These are phyloP conservation scores for Pyrgus malvae DNA, from an alignment of 2,888 invertebrate species.

Conservation along the genomic window DNA sequence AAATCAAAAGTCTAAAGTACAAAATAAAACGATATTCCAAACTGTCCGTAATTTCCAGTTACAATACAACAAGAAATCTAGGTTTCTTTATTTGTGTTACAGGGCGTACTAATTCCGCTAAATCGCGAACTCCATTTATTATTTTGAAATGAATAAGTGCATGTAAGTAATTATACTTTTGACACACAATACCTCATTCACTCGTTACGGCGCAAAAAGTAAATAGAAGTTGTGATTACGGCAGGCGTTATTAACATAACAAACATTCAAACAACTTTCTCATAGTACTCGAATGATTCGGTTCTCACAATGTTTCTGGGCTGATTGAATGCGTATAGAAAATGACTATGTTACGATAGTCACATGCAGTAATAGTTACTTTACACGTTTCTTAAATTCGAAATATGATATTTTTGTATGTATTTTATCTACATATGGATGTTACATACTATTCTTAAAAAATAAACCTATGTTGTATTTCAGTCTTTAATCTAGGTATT, in stretches of 20 bases:
- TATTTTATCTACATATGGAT: too few species aligned
- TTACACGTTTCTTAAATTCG: slow-evolving; percentile 15
- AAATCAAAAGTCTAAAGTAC: too few species aligned
- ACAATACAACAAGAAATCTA: too few species aligned
- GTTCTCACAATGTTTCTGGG: slow-evolving; percentile 58
- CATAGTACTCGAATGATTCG: slow-evolving; percentile 49
- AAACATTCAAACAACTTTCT: slow-evolving; percentile 70
- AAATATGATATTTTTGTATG: slow-evolving; percentile 7
- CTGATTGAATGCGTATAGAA: slow-evolving; percentile 55
- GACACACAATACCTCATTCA: slow-evolving; percentile 47
- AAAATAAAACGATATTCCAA: too few species aligned
- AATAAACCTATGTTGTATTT: too few species aligned
- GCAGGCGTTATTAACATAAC: slow-evolving; percentile 57
- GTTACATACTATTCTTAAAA: too few species aligned
- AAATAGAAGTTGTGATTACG: slow-evolving; percentile 64
- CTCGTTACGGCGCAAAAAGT: slow-evolving; percentile 59
- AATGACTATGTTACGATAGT: slow-evolving; percentile 44
- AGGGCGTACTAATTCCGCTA: too few species aligned
- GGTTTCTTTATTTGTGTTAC: not conserved
- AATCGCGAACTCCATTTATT: slow-evolving; percentile 22
- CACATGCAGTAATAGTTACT: not conserved
- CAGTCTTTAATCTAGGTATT: too few species aligned
- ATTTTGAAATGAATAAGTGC: slow-evolving; percentile 33
- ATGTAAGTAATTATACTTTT: slow-evolving; percentile 41
- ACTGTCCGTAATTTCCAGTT: too few species aligned